Evolutionary conservation across 2,113 vertebrate species (phyloP).

Genomic region (Podiceps cristatus): DNA sequence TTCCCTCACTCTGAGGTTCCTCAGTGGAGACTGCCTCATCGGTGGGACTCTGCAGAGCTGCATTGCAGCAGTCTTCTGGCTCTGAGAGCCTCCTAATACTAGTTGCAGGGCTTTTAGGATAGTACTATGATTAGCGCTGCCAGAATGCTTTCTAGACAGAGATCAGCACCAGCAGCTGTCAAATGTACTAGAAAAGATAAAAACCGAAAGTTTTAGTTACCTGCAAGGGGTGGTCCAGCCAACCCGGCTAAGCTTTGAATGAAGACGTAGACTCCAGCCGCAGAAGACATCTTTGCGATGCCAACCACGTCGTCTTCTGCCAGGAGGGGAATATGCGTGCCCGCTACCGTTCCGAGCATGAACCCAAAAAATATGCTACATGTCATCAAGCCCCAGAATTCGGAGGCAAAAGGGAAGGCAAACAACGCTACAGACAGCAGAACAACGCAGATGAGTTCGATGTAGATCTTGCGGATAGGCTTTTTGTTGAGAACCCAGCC

Average conservation of each 20-base stretch:
- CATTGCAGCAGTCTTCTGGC: slow-evolving; percentile 52
- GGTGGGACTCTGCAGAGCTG: slow-evolving; percentile 59
- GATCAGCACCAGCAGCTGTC: background rate
- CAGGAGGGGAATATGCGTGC: slow-evolving; percentile 93
- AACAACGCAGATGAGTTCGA: slow-evolving; percentile 86
- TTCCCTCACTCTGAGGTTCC: slow-evolving; percentile 39
- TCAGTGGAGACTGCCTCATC: background rate
- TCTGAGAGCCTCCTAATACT: background rate
- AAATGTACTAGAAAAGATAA: background rate
- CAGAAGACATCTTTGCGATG: slow-evolving; percentile 91
- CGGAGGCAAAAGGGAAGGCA: slow-evolving; percentile 86
- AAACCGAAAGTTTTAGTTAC: slow-evolving; percentile 60
- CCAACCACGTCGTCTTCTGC: slow-evolving; percentile 94
- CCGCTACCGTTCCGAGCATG: slow-evolving; percentile 88
- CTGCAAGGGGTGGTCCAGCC: slow-evolving; percentile 94
- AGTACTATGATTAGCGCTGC: background rate
- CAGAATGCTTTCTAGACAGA: background rate
- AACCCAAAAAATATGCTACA: slow-evolving; percentile 91
- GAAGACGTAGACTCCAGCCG: slow-evolving; percentile 93
- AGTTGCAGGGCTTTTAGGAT: background rate
- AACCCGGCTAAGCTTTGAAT: slow-evolving; percentile 94
- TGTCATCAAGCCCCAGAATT: slow-evolving; percentile 87
- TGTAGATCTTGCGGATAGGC: slow-evolving; percentile 87
- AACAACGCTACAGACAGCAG: slow-evolving; percentile 83
- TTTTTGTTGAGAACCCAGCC: slow-evolving; percentile 86